Evolutionary conservation across 2,888 invertebrate species (phyloP), one percentile per base, ranked within the genome.

Genomic region (Andrena hattorfiana): DNA sequence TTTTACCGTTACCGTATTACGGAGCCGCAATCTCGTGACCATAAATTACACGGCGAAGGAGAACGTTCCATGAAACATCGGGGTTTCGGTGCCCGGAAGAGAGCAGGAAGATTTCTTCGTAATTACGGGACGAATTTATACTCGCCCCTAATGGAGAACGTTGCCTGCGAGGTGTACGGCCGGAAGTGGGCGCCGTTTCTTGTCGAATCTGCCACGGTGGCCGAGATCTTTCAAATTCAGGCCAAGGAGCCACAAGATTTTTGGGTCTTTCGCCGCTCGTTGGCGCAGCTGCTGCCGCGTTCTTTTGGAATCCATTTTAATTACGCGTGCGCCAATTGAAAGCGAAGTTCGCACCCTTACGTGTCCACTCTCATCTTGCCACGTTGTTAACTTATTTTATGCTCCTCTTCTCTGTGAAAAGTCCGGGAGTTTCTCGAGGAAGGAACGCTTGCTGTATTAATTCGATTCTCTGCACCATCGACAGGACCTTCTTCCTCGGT

Each of bases 1-100:
- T 77, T 84, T 77, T 71, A 75, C 68, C 71, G 74, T 87, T 84
- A 77, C 81, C 81, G 75, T 82, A 77, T 85, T 81, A 86, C 76
- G 56, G 20, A 28, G 70, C 75, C 64, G 70, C 72, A 76, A 77
- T 81, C 76, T 62, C 72, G 56, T 30, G 74, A 72, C 75, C 80
- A 85, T 85, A 87, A 87, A 87, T 85, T 85, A 83, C 85, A 77
- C 72, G 32, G 49, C 20, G 35, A 62, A 72, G 64, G 72, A 35
- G 79, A 66, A 62, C 73, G 69, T 62, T 69, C 67, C 72, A 32
- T 64, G 72, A 64, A 78, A 73, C 79, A 69, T 81, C 63, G 67
- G 54, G 5, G 78, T 59, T 72, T 64, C 13, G 26, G n/a, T 20
- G 30, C 56, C 71, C 16, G 23, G 23, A 6, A 42, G 64, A 30